Percentiles rank a stretch among this genome's conserved stretches.
Conservation (phyloP, 2,113 vertebrate species). For the Nothobranchius furzeri region DNA sequence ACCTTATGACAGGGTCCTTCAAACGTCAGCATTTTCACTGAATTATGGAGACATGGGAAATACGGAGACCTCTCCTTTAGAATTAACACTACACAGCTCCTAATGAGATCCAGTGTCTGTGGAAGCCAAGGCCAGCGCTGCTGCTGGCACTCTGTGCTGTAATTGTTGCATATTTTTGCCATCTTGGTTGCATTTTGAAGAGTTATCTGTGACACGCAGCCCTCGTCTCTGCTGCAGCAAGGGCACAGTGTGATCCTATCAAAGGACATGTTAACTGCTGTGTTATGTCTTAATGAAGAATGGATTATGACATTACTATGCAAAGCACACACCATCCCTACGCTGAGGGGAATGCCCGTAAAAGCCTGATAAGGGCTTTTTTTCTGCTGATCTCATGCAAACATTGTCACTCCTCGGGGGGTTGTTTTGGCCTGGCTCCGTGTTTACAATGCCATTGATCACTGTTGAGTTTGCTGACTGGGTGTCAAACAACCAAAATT, state of each 20-base stretch:
- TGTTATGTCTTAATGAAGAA: constrained; percentile 76
- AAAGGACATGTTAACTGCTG: constrained; percentile 62
- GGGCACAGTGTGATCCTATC: constrained; percentile 67
- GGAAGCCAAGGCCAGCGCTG: constrained; percentile 4
- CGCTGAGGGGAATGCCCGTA: constrained; percentile 46
- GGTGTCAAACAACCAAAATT: constrained; percentile 28
- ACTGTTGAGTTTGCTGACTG: constrained; percentile 48
- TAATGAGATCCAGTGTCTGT: constrained; percentile 53
- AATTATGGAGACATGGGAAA: constrained; percentile 52
- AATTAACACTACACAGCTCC: constrained; percentile 63
- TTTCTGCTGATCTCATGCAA: constrained; percentile 75
- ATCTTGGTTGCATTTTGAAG: constrained; percentile 56
- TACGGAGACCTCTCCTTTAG: constrained; percentile 40
- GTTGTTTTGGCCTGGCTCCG: constrained; percentile 48
- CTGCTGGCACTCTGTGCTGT: constrained; percentile 24
- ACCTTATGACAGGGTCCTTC: constrained; percentile 54
- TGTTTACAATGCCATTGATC: constrained; percentile 70
- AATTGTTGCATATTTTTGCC: constrained; percentile 49
- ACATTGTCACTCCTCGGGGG: constrained; percentile 51
- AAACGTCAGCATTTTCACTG: constrained; percentile 54
- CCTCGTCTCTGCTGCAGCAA: constrained; percentile 44
- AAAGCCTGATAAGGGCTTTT: constrained; percentile 66
- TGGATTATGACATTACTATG: constrained; percentile 76
- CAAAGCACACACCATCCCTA: constrained; percentile 46
- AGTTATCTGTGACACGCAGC: constrained; percentile 71